Percentiles rank a stretch among this genome's conserved stretches.
phyloP scores from a whole-genome alignment of 2,888 invertebrate species.

The Prosopocoilus inquinatus region DNA sequence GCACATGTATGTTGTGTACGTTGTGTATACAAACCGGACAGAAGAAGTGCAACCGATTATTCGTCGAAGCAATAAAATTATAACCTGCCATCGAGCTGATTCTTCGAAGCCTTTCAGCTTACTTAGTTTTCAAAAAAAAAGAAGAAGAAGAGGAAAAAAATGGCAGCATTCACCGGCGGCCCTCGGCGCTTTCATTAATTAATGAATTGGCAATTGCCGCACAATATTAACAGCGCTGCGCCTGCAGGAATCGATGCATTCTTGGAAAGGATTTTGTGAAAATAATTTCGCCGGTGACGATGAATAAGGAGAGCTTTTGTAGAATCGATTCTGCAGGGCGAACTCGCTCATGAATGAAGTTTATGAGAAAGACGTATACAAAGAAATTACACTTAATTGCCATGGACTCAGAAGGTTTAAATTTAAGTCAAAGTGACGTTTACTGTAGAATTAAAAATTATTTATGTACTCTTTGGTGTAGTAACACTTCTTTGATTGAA shows the following conservation, averaged over 20 bases:
- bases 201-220: slow-evolving; percentile 27
- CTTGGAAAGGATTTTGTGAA: background rate
- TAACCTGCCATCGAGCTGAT: background rate
- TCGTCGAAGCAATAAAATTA: slow-evolving; percentile 11
- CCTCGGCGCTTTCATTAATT: slow-evolving; percentile 27
- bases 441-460: too few species aligned
- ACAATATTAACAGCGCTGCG: background rate
- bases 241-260: background rate
- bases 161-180: slow-evolving; percentile 21
- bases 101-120: background rate
- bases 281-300: background rate
- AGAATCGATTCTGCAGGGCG: too few species aligned
- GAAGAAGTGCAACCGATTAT: background rate
- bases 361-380: too few species aligned
- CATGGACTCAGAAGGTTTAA: too few species aligned
- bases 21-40: too few species aligned
- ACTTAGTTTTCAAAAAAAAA: background rate
- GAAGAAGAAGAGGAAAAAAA: slow-evolving; percentile 4
- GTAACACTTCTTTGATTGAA: too few species aligned
- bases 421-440: too few species aligned
- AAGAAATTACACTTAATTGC: too few species aligned
- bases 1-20: too few species aligned
- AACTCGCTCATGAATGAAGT: too few species aligned
- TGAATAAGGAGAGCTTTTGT: background rate
- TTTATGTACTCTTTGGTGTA: too few species aligned